Percentiles rank a stretch among this genome's conserved stretches.
Conservation (phyloP, 2,113 vertebrate genomes). For the Lipophrys pholis region DNA sequence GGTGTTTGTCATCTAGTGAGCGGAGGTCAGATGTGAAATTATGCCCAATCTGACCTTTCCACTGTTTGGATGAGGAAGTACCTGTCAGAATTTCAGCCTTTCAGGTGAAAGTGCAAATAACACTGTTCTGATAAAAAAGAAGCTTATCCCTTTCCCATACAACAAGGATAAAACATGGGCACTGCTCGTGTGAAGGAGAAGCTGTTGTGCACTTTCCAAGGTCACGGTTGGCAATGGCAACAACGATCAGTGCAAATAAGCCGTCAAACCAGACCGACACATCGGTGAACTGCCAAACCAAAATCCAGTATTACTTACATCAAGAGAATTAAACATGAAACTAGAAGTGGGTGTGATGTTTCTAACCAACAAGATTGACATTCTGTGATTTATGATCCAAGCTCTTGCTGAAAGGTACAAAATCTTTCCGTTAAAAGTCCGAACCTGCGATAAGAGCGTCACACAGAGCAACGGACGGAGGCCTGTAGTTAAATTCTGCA, state of each 20-base stretch:
- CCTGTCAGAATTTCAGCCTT: constrained; percentile 51
- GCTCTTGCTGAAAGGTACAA: not conserved
- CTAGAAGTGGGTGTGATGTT: not conserved
- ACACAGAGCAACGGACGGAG: constrained; percentile 33
- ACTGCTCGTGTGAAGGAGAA: not conserved
- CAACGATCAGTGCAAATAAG: constrained; percentile 39
- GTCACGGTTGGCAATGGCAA: constrained; percentile 43
- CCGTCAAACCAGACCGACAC: constrained; percentile 41
- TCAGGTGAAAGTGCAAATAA: constrained; percentile 68
- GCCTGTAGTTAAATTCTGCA: constrained; percentile 60
- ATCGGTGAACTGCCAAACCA: not conserved
- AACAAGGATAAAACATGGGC: constrained; percentile 1
- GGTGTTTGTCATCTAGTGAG: constrained; percentile 57
- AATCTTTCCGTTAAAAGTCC: not conserved
- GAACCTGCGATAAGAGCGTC: constrained; percentile 8
- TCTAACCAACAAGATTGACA: not conserved
- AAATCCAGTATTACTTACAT: too few relatives aligned
- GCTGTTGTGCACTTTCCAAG: constrained; percentile 42
- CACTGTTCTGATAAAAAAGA: constrained; percentile 52
- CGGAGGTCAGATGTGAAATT: constrained; percentile 61
- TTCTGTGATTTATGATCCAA: not conserved
- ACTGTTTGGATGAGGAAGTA: constrained; percentile 60
- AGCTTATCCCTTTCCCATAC: constrained; percentile 21
- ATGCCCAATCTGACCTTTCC: constrained; percentile 53
- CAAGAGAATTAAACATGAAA: not conserved